A percentile compares a stretch with the other conserved stretches of the same genome.
Conservation (phyloP, 2,888 invertebrate genomes). For the Platycheirus albimanus region DNA sequence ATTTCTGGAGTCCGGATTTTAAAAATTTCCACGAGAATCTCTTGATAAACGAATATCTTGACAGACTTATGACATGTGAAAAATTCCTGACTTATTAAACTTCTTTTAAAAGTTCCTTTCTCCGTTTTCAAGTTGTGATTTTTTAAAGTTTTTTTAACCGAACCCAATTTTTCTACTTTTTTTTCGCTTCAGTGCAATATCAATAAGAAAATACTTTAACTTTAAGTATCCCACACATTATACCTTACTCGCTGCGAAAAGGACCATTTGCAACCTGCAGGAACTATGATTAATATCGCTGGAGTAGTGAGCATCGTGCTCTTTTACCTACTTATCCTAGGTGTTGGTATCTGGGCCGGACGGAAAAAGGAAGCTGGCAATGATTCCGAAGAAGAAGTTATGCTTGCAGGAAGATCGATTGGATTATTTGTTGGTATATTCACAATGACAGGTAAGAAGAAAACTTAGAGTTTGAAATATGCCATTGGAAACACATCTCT, state of each 20-base stretch:
- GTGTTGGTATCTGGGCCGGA: constrained; percentile 98
- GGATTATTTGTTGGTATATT: constrained; percentile 98
- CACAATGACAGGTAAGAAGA: constrained; percentile 95
- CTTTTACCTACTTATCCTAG: constrained; percentile 97
- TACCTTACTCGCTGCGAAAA: constrained; percentile 16
- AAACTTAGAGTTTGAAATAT: constrained; percentile 20
- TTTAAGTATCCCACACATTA: constrained; percentile 22
- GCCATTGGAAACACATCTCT: too few species aligned
- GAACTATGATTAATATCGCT: constrained; percentile 92
- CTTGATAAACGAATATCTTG: too few species aligned
- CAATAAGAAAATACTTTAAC: constrained; percentile 34
- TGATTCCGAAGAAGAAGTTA: constrained; percentile 98
- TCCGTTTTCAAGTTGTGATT: too few species aligned
- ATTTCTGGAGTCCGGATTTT: too few species aligned
- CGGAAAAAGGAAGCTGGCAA: constrained; percentile 94
- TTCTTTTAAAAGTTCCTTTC: too few species aligned
- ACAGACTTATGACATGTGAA: too few species aligned
- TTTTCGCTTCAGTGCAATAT: constrained; percentile 30
- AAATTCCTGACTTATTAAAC: too few species aligned
- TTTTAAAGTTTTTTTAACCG: too few species aligned
- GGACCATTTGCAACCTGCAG: constrained; percentile 11
- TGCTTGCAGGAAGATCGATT: constrained; percentile 98
- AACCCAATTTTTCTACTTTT: too few species aligned
- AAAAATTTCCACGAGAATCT: too few species aligned
- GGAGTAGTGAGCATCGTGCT: constrained; percentile 97